Evolutionary conservation across 2,888 invertebrate genomes (phyloP).

Genomic region (Poecilus cupreus): DNA sequence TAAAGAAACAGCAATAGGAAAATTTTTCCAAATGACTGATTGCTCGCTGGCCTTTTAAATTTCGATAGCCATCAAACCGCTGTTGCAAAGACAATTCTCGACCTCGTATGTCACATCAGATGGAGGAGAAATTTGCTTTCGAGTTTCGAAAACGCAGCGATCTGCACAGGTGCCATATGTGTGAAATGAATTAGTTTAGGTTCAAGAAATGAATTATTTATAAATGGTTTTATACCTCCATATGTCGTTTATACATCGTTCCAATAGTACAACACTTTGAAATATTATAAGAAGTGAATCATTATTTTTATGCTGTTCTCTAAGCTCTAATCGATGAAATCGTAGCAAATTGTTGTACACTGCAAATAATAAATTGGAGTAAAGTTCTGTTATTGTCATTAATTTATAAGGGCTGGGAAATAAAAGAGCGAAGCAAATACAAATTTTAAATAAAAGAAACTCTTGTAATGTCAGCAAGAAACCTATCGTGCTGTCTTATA

Average conservation of each 20-base stretch:
- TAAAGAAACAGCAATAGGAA: too few relatives aligned
- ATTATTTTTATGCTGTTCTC: background rate
- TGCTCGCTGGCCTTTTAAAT: conserved; percentile 12
- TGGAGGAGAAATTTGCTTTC: conserved; percentile 33
- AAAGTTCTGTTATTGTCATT: too few relatives aligned
- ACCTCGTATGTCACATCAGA: conserved; percentile 26
- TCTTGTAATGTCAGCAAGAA: background rate
- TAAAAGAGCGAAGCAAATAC: background rate
- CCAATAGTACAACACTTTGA: background rate
- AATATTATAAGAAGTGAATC: background rate
- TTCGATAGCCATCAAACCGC: background rate
- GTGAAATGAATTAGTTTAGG: conserved; percentile 29
- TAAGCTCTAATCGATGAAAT: background rate
- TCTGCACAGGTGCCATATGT: conserved; percentile 11
- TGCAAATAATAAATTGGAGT: too few relatives aligned
- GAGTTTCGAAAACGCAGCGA: background rate
- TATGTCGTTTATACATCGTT: background rate
- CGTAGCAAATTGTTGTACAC: too few relatives aligned
- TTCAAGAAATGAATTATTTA: conserved; percentile 24
- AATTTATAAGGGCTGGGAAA: background rate
- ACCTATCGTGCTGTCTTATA: conserved; percentile 6
- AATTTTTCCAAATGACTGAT: background rate
- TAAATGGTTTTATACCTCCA: conserved; percentile 4
- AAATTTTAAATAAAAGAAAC: background rate
- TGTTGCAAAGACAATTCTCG: conserved; percentile 17